These are phyloP conservation scores for Cygnus olor DNA, from an alignment of 2,797 vertebrate genomes.

Conservation along the genomic window DNA sequence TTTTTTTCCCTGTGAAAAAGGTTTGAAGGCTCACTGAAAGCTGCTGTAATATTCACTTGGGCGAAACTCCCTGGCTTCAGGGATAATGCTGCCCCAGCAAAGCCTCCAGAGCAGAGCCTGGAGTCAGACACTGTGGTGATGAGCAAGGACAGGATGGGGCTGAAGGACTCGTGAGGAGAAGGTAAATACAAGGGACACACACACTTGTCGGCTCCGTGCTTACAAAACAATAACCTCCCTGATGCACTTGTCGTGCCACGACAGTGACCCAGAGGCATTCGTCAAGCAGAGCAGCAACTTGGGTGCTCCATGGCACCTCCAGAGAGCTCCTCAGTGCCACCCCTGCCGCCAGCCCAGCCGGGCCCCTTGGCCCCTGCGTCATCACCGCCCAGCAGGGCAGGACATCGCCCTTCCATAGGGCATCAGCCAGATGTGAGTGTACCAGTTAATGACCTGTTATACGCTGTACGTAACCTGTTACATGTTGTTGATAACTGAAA, in stretches of 20 bases:
- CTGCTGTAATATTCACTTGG: rapidly evolving
- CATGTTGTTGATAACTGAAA: too few species aligned
- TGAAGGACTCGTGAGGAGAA: not conserved
- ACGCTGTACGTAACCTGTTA: too few species aligned
- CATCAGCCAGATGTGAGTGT: rapidly evolving
- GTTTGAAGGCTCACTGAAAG: not conserved
- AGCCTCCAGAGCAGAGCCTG: not conserved
- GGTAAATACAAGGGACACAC: rapidly evolving
- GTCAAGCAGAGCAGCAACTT: rapidly evolving
- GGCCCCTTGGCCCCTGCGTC: not conserved
- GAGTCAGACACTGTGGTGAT: not conserved
- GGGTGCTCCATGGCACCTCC: not conserved
- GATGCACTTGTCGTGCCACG: rapidly evolving
- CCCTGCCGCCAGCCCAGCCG: not conserved
- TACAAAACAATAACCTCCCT: not conserved
- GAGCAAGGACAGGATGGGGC: not conserved
- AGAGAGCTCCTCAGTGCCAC: not conserved
- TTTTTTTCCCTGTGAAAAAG: not conserved
- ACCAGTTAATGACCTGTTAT: too few species aligned
- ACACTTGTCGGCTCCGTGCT: rapidly evolving
- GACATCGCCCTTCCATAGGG: rapidly evolving
- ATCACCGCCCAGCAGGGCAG: rapidly evolving
- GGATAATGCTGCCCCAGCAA: not conserved
- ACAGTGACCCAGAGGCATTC: not conserved
- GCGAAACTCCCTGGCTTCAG: not conserved